These are phyloP conservation scores for Otus sunia DNA, from an alignment of 2,113 vertebrate species.

Conservation along the genomic window DNA sequence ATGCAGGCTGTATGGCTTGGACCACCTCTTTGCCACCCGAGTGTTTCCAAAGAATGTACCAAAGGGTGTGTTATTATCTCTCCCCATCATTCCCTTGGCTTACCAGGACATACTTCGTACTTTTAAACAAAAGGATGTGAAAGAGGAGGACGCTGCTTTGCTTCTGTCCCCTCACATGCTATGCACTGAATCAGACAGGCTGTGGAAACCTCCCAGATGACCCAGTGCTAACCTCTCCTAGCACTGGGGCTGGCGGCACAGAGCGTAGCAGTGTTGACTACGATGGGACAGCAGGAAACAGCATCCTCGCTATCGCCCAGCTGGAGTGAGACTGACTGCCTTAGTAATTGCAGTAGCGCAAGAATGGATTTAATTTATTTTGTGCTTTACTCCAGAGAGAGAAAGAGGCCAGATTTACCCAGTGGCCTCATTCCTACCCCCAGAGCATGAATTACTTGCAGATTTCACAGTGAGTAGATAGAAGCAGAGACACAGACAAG, in stretches of 20 bases:
- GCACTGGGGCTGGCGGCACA: background rate
- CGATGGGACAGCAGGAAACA: background rate
- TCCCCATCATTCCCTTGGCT: background rate
- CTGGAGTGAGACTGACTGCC: background rate
- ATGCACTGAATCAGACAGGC: background rate
- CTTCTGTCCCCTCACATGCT: background rate
- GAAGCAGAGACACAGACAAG: background rate
- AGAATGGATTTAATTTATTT: constrained; percentile 18
- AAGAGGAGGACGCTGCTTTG: background rate
- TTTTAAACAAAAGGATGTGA: background rate
- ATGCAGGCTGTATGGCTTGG: constrained; percentile 9
- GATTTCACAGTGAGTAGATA: background rate
- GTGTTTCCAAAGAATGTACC: constrained; percentile 1
- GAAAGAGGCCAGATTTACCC: background rate
- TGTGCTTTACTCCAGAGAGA: background rate
- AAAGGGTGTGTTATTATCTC: constrained; percentile 35
- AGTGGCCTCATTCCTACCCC: background rate
- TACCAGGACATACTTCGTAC: background rate
- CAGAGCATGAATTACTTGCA: background rate
- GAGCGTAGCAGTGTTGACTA: accelerated
- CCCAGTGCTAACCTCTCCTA: background rate
- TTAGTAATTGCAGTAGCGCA: background rate
- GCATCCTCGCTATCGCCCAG: background rate
- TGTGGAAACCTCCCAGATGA: background rate
- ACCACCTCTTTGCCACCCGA: background rate